Evolutionary conservation across 2,113 vertebrate species (phyloP).

Genomic region (Cervus canadensis): DNA sequence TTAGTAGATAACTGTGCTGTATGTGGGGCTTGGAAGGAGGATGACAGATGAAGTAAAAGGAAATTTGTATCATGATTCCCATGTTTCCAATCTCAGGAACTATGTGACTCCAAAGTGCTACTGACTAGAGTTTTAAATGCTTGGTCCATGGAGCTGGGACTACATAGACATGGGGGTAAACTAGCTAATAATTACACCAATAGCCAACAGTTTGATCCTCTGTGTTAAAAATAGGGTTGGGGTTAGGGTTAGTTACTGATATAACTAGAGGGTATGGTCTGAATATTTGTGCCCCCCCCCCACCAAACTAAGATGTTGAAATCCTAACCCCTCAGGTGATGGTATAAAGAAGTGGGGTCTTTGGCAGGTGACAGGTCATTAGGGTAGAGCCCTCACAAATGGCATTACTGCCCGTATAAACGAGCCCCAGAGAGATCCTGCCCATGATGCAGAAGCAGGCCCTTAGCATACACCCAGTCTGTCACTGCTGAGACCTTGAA

Average conservation of each 20-base stretch:
- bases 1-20: background rate
- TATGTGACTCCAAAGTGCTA: background rate
- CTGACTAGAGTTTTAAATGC: background rate
- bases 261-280: background rate
- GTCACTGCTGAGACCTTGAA: background rate
- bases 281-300: background rate
- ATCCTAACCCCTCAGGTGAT: background rate
- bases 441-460: background rate
- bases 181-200: background rate
- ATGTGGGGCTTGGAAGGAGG: background rate
- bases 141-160: background rate
- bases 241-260: background rate
- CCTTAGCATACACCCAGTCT: background rate
- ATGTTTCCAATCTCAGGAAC: background rate
- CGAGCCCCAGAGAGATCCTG: background rate
- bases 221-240: background rate
- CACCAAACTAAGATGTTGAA: background rate
- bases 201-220: background rate
- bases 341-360: background rate
- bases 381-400: background rate
- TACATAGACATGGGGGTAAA: background rate
- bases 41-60: background rate
- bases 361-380: background rate
- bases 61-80: background rate
- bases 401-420: background rate